Base-by-base conservation (phyloP, 2,888 invertebrate genomes). In the Pristionchus exspectatus region DNA sequence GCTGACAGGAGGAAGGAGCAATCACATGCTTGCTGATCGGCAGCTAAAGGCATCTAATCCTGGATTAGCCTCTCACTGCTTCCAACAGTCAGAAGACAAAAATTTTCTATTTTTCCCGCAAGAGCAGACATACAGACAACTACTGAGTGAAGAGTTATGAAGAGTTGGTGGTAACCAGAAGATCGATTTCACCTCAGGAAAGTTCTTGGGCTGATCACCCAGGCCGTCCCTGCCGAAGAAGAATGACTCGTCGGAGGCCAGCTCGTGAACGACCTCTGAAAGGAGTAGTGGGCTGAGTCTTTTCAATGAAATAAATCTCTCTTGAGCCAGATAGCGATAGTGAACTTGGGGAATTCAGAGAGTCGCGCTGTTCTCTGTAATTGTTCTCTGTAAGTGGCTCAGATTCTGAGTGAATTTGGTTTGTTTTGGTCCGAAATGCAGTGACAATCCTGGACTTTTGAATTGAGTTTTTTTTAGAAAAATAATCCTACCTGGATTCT, bases 221-320 rank as follows among this genome's bases (percentile, higher is more conserved):
- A 89, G 9, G 18, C 89, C 89, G 44, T 89, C 89, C 38, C 66
- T 89, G 30, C 89, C 89, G 56, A 89, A 89, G 85, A 89, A 89
- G 72, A 89, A 89, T 10, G 89, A 89, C 72, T 89, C 89, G 18
- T 89, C 89, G 24, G 84, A 63, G 27, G 56, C 63, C n/a, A 81
- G 50, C 1, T 81, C 50, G 50, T 50, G 24, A 10, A 12, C 27
- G n/a, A 81, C 85, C 21, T 84, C 24, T 66, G 14, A 56, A 38
- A 38, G 74, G 2, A 63, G 24, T 12, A 18, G 24, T 21, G 59
- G 18, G 9, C 69, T 27, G 24, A 72, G 2, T 72, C 5, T 30
- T 1, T 72, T 72, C 30, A 72, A 12, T 16, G 3, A 14, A 3
- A 24, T 3, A 9, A n/a, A 0, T 69, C 69, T 69, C 69, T 69